Percentiles rank a stretch among this genome's conserved stretches.
Evolutionary conservation across 2,888 invertebrate genomes (phyloP).

Genomic region (Drosophila recens): DNA sequence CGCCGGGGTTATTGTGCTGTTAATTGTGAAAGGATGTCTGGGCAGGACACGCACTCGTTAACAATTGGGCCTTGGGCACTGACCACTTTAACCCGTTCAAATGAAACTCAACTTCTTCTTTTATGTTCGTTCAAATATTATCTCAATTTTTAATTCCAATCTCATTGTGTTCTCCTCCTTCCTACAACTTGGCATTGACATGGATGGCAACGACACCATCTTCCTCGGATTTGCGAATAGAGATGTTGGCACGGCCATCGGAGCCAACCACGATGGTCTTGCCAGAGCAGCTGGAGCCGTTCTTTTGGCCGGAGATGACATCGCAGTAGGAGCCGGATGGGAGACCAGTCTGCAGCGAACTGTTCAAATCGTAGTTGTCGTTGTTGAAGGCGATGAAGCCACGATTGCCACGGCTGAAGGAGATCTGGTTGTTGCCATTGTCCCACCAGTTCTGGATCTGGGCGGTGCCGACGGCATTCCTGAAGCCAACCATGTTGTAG

Average conservation of each 20-base stretch:
- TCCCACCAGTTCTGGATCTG: conserved; percentile 91
- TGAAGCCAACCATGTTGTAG: conserved; percentile 91
- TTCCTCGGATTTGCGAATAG: conserved; percentile 62
- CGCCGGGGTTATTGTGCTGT: conserved; percentile 18
- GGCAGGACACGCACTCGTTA: conserved; percentile 18
- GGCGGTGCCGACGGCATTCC: conserved; percentile 88
- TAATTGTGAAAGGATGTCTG: conserved; percentile 31
- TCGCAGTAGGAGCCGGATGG: conserved; percentile 94
- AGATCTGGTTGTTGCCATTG: conserved; percentile 92
- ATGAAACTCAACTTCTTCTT: conserved; percentile 23
- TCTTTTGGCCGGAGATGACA: conserved; percentile 90
- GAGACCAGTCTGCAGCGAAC: conserved; percentile 88
- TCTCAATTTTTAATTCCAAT: conserved; percentile 23
- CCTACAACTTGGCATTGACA: conserved; percentile 83
- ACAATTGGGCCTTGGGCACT: background rate
- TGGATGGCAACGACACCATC: conserved; percentile 92
- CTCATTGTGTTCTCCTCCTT: conserved; percentile 11
- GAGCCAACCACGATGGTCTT: conserved; percentile 74
- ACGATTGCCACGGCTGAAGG: conserved; percentile 91
- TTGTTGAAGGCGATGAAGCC: conserved; percentile 93
- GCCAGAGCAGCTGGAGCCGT: conserved; percentile 79
- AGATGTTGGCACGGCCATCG: conserved; percentile 77
- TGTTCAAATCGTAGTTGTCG: conserved; percentile 87
- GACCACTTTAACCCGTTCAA: conserved; percentile 24
- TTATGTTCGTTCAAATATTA: conserved; percentile 42